Evolutionary conservation across 2,888 invertebrate species (phyloP).

Genomic region (Isoperla grammatica): DNA sequence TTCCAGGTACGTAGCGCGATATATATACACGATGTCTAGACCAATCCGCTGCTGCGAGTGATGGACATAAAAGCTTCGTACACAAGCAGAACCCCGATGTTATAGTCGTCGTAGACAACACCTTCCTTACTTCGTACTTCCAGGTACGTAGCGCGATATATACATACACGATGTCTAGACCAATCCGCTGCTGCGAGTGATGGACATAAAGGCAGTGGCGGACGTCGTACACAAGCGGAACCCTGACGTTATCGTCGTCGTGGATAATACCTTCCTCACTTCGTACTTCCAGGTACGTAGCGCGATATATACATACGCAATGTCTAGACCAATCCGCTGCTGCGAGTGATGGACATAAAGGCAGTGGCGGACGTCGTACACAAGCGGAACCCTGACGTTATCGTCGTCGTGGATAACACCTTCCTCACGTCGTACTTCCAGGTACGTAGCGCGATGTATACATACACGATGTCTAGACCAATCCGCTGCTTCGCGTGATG

Average conservation of each 20-base stretch:
- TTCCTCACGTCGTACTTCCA: constrained; percentile 86
- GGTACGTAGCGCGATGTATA: constrained; percentile 42
- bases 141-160: no score
- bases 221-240: constrained; percentile 53
- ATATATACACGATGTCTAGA: no score
- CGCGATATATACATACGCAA: no score
- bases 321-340: constrained; percentile 90
- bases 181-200: constrained; percentile 89
- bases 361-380: constrained; percentile 60
- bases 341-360: constrained; percentile 85
- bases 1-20: no score
- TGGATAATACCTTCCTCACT: constrained; percentile 93
- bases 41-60: no score
- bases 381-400: constrained; percentile 48
- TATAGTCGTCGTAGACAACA: no score
- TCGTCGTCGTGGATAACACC: constrained; percentile 88
- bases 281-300: constrained; percentile 67
- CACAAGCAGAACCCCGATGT: no score
- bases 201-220: constrained; percentile 70
- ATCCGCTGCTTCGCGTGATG: constrained; percentile 84
- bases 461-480: no score
- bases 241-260: constrained; percentile 61
- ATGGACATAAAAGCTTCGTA: no score
- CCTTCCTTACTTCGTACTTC: no score
- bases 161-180: no score